phyloP scores from a whole-genome alignment of 2,888 invertebrate genomes.

The Eutolmus rufibarbis region DNA sequence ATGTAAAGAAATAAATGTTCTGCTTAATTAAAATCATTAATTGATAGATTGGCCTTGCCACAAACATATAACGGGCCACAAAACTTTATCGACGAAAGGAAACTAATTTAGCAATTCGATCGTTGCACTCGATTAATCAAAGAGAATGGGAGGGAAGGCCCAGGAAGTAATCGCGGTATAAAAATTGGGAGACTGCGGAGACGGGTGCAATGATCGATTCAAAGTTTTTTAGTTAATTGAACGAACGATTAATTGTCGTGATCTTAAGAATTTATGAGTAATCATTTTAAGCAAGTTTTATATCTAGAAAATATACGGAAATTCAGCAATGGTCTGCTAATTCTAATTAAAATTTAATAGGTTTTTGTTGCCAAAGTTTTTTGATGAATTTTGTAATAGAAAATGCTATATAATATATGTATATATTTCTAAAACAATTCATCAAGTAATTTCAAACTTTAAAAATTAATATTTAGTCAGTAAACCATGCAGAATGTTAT shows the following conservation, averaged over 20 bases:
- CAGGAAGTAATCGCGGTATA: not conserved
- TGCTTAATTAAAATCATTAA: not conserved
- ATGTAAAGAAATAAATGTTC: not conserved
- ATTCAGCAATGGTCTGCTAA: no score
- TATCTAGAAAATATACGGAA: not conserved
- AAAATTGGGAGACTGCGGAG: not conserved
- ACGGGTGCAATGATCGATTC: not conserved
- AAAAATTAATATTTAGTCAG: no score
- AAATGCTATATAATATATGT: no score
- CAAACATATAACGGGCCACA: not conserved
- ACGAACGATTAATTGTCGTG: not conserved
- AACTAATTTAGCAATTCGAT: not conserved
- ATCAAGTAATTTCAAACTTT: no score
- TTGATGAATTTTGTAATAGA: no score
- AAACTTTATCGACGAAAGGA: not conserved
- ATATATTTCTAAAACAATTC: no score
- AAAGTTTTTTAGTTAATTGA: not conserved
- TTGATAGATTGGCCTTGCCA: not conserved
- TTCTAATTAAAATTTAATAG: no score
- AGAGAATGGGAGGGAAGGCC: conserved; percentile 1
- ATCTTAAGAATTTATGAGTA: not conserved
- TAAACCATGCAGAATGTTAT: no score
- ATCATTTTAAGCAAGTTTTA: not conserved
- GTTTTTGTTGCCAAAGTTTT: no score
- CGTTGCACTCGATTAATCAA: conserved; percentile 14